Evolutionary conservation across 2,113 vertebrate species (phyloP).

Genomic region (Chrysochloris asiatica): DNA sequence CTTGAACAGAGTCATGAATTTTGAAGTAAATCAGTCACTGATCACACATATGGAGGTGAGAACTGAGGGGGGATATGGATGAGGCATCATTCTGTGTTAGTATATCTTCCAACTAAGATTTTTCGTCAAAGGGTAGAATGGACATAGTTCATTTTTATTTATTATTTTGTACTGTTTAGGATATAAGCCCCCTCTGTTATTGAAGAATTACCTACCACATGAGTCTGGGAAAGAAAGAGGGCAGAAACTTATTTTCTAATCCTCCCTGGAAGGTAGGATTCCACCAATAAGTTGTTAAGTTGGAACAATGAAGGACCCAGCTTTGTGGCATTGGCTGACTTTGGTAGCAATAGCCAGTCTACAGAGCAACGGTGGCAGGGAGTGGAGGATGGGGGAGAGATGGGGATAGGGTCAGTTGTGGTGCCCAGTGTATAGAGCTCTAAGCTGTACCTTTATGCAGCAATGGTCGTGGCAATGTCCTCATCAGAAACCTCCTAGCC

Average conservation of each 20-base stretch:
- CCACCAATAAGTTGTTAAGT: background rate
- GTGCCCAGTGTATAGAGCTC: slow-evolving; percentile 38
- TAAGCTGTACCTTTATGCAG: too few species aligned
- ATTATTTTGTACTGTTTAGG: background rate
- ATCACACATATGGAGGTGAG: background rate
- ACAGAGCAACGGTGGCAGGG: slow-evolving; percentile 2
- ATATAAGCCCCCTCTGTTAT: background rate
- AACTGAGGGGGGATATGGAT: background rate
- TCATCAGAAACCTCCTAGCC: background rate
- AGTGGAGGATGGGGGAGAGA: background rate
- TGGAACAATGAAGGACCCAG: background rate
- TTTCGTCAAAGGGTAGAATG: background rate
- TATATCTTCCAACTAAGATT: background rate
- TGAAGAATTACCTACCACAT: background rate
- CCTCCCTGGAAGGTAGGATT: background rate
- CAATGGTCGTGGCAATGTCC: background rate
- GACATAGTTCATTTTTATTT: background rate
- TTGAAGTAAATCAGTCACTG: background rate
- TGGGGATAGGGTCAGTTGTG: too few species aligned
- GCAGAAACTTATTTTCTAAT: background rate
- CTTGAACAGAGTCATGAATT: background rate
- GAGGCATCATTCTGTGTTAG: too few species aligned
- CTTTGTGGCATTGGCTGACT: background rate
- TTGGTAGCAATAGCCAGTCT: background rate
- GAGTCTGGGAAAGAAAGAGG: background rate